Percentiles rank a stretch among this genome's conserved stretches.
Evolutionary conservation across 1,140 invertebrate species (phyloP).

Genomic region (Drosophila mauritiana): DNA sequence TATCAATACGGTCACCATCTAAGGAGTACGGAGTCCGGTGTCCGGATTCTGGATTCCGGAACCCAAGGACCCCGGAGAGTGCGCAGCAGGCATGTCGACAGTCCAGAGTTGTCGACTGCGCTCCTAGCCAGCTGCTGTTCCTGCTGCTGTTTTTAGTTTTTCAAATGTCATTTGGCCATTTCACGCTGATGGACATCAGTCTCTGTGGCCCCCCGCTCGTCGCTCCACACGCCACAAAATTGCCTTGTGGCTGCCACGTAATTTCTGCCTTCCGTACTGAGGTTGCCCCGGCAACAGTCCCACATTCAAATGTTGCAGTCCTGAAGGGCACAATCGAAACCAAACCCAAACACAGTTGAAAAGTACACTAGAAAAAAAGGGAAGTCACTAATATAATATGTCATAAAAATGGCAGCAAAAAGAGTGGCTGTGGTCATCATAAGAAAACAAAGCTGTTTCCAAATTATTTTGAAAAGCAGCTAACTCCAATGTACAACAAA

Average conservation of each 20-base stretch:
- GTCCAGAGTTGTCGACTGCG: slow-evolving; percentile 28
- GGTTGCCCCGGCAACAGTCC: slow-evolving; percentile 16
- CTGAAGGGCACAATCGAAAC: slow-evolving; percentile 11
- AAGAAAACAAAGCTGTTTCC: too few relatives aligned
- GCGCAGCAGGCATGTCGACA: slow-evolving; percentile 25
- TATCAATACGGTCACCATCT: slow-evolving; percentile 26
- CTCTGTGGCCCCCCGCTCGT: not conserved
- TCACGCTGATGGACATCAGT: slow-evolving; percentile 74
- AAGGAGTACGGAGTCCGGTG: too few relatives aligned
- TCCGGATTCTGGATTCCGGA: not conserved
- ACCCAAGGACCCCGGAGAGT: slow-evolving; percentile 22
- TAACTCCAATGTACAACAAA: too few relatives aligned
- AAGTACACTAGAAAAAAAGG: slow-evolving; percentile 1
- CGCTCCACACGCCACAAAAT: slow-evolving; percentile 19
- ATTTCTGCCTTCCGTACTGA: slow-evolving; percentile 38
- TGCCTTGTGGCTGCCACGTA: slow-evolving; percentile 47
- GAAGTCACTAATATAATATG: not conserved
- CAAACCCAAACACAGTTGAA: slow-evolving; percentile 1
- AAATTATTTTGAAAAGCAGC: too few relatives aligned
- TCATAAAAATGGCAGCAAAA: too few relatives aligned
- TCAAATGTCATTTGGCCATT: slow-evolving; percentile 77
- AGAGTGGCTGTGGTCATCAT: too few relatives aligned
- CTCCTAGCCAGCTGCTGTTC: slow-evolving; percentile 48
- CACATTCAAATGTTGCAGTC: slow-evolving; percentile 30
- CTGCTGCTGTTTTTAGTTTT: slow-evolving; percentile 75